Evolutionary conservation across 2,113 vertebrate genomes (phyloP).

Genomic region (Sterna hirundo): DNA sequence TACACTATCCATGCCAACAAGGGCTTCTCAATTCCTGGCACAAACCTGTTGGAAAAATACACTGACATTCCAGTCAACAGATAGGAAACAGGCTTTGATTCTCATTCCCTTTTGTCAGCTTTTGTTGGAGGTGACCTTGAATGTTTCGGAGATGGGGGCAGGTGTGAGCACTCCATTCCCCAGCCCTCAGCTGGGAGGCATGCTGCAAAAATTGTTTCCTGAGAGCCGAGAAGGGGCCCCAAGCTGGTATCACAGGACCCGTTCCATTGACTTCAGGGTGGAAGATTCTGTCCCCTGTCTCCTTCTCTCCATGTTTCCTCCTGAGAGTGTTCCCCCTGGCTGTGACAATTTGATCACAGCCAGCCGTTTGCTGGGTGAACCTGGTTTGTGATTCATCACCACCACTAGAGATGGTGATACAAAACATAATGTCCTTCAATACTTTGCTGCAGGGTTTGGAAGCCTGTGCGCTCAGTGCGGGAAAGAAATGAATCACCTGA

Average conservation of each 20-base stretch:
- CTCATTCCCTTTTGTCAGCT: not conserved
- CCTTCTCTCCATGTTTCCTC: not conserved
- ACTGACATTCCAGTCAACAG: not conserved
- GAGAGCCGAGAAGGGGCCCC: not conserved
- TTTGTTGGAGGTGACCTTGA: not conserved
- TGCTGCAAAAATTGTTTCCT: not conserved
- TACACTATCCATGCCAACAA: not conserved
- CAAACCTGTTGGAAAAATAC: not conserved
- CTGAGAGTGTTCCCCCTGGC: not conserved
- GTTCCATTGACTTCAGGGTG: not conserved
- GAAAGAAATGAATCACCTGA: slow-evolving; percentile 84
- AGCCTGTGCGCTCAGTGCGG: slow-evolving; percentile 83
- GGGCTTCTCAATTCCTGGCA: not conserved
- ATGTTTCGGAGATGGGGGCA: not conserved
- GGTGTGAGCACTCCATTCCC: not conserved
- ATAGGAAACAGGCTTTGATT: not conserved
- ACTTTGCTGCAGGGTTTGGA: slow-evolving; percentile 73
- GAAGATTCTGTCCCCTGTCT: not conserved
- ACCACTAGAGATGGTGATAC: not conserved
- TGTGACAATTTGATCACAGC: not conserved
- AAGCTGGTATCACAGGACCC: not conserved
- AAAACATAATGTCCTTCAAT: not conserved
- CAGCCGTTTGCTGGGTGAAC: not conserved
- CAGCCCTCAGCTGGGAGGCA: not conserved
- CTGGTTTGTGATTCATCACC: not conserved